Percentiles rank a stretch among this genome's conserved stretches.
Conservation (phyloP, 2,888 invertebrate species). For the Zelleria hepariella region DNA sequence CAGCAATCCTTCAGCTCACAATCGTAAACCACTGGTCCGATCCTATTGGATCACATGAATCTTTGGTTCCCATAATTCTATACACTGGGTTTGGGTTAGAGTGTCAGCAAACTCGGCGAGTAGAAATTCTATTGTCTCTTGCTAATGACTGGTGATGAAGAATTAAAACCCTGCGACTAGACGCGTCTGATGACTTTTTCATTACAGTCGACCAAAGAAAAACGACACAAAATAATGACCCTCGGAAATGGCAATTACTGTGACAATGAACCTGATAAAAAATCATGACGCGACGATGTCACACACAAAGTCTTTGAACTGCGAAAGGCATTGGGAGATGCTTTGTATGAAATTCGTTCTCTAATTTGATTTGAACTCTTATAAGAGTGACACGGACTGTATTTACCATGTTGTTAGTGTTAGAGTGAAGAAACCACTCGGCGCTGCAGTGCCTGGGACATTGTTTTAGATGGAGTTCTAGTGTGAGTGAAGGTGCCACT, state of each 20-base stretch:
- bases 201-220: not conserved
- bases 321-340: not conserved
- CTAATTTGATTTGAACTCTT: too few relatives aligned
- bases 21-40: too few relatives aligned
- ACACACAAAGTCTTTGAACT: constrained; percentile 5
- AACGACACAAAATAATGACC: not conserved
- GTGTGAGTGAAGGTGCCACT: too few relatives aligned
- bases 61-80: not conserved
- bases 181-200: not conserved
- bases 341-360: not conserved
- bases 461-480: too few relatives aligned
- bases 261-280: constrained; percentile 1
- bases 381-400: too few relatives aligned
- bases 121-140: not conserved
- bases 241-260: not conserved
- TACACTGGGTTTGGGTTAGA: not conserved
- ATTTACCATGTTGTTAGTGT: too few relatives aligned
- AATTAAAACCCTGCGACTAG: not conserved
- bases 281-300: not conserved
- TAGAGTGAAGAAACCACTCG: too few relatives aligned
- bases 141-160: not conserved
- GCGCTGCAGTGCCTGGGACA: too few relatives aligned
- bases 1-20: too few relatives aligned
- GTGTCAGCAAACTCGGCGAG: not conserved
- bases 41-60: too few relatives aligned